phyloP scores from a whole-genome alignment of 1,140 invertebrate species.

The Cydia amplana region DNA sequence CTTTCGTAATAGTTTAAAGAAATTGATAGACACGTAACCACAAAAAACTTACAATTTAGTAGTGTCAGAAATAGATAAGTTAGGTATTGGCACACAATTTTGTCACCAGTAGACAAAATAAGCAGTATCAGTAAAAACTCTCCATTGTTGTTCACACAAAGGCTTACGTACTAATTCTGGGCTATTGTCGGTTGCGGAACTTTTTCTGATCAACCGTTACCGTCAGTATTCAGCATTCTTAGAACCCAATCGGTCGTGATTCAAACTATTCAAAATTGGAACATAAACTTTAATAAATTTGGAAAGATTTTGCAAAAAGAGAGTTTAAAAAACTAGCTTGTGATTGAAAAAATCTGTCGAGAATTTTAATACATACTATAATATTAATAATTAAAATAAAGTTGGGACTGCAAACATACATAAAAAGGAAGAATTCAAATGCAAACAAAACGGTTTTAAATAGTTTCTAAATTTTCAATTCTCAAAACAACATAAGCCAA shows the following conservation, averaged over 20 bases:
- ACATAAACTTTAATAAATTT: conserved; percentile 1
- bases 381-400: no score
- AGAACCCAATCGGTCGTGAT: neutral
- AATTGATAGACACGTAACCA: neutral
- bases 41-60: neutral
- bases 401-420: no score
- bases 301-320: neutral
- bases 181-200: conserved; percentile 24
- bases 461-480: neutral
- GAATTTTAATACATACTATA: no score
- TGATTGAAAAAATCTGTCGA: neutral
- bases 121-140: conserved; percentile 32
- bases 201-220: conserved; percentile 31
- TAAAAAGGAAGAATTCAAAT: neutral
- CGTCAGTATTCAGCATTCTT: neutral
- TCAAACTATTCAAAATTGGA: neutral
- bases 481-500: neutral
- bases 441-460: neutral
- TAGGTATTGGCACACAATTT: conserved; percentile 15
- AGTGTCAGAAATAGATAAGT: conserved; percentile 10
- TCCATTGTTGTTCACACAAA: conserved; percentile 20
- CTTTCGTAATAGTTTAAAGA: neutral
- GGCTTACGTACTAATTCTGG: conserved; percentile 25
- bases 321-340: neutral
- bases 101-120: conserved; percentile 27